Evolutionary conservation across 2,888 invertebrate genomes (phyloP).

Genomic region (Copidosoma aretas): DNA sequence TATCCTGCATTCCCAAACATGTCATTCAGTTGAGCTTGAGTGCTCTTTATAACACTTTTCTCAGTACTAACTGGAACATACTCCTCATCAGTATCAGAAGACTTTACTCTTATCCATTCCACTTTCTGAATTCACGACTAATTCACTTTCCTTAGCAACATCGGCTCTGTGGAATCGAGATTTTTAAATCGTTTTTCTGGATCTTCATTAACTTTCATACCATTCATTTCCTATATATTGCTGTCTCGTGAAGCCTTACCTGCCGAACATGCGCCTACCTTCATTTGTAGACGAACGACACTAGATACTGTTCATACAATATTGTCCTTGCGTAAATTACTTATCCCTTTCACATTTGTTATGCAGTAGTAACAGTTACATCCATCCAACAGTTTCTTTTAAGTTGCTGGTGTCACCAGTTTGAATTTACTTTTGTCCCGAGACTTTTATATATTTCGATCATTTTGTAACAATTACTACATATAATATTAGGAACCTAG

Average conservation of each 20-base stretch:
- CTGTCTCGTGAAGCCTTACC: neutral
- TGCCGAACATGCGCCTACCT: constrained; percentile 3
- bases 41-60: no score
- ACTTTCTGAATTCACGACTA: no score
- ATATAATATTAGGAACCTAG: no score
- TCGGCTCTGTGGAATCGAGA: constrained; percentile 6
- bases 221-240: neutral
- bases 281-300: constrained; percentile 7
- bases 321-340: constrained; percentile 3
- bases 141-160: no score
- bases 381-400: constrained; percentile 3
- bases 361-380: constrained; percentile 10
- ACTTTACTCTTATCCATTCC: no score
- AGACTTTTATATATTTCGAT: neutral
- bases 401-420: constrained; percentile 4
- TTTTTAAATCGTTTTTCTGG: neutral
- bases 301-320: constrained; percentile 7
- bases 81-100: no score
- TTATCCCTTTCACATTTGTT: constrained; percentile 15
- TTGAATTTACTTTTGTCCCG: constrained; percentile 3
- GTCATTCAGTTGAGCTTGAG: no score
- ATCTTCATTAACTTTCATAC: constrained; percentile 6
- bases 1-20: no score
- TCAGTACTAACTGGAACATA: no score
- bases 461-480: no score